These are phyloP conservation scores for Tapera naevia DNA, from an alignment of 2,797 vertebrate genomes.

Conservation along the genomic window DNA sequence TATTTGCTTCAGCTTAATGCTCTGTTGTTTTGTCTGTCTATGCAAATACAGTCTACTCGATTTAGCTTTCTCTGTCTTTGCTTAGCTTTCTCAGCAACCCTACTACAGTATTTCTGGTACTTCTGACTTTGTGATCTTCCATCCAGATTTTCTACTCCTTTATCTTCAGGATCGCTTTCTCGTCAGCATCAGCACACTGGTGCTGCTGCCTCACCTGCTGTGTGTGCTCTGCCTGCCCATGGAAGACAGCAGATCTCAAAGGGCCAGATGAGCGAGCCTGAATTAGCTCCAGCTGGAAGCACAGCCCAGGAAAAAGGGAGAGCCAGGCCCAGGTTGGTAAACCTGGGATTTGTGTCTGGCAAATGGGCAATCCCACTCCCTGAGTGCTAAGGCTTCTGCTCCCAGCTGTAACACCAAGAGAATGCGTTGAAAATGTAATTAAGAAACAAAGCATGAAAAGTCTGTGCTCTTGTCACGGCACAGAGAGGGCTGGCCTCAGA, in stretches of 20 bases:
- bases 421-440: neutral
- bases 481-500: neutral
- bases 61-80: neutral
- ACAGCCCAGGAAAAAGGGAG: neutral
- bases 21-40: neutral
- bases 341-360: neutral
- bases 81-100: neutral
- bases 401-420: neutral
- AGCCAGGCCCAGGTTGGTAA: neutral
- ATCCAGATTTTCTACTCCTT: neutral
- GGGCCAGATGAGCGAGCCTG: neutral
- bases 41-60: neutral
- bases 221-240: rapidly evolving
- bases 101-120: neutral
- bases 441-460: neutral
- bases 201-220: neutral
- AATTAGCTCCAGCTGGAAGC: neutral
- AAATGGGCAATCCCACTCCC: rapidly evolving
- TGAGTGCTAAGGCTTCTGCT: neutral
- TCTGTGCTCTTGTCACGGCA: neutral
- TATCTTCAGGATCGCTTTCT: neutral
- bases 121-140: neutral
- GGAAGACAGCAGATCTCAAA: rapidly evolving
- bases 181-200: neutral
- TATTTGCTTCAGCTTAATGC: neutral